Base-by-base conservation (phyloP, 1,140 invertebrate species). In the Leptoteleia sp. region DNA sequence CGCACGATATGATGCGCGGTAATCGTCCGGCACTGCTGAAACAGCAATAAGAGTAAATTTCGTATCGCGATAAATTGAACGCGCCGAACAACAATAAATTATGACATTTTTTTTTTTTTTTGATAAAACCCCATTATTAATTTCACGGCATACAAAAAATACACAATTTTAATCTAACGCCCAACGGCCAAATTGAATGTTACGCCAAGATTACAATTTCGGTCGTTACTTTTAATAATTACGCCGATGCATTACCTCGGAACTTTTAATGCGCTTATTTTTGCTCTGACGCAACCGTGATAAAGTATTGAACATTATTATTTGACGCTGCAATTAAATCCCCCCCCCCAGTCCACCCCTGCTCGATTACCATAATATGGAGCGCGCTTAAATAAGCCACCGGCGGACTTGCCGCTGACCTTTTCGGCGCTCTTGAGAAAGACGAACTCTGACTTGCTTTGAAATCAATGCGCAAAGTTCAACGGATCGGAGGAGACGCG, bases 261-360 rank as follows among this genome's bases (percentile, higher is more conserved):
- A 25, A 47, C 50, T 55, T 17, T 27, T 47, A 11, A 55, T 47
- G 19, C 50, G 17, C 55, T 55, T 55, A 37, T 29, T 27, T 40
- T 38, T 25, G 12, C 40, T 19, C 4, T 68, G 33, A 68, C 11
- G 62, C 11, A 67, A 55, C 29, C 12, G 8, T 29, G 52, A 55
- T 68, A 68, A 57, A 57, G 8, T 48, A 68, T 68, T 25, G 12
- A 40, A 57, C 42, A 65, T 68, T 68, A 67, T 55, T 67, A 57
- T 68, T 68, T 68, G 19, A 35, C 48, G 16, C 15, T 22, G 52
- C 52, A 67, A 40, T 68, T 68, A 57, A 68, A 68, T 48, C 50
- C 15, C n/a, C n/a, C n/a, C n/a, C n/a, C n/a, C n/a, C n/a, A n/a
- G n/a, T n/a, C n/a, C n/a, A n/a, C n/a, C n/a, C 6, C 12, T 16